These are phyloP conservation scores for Ammodytes marinus DNA, from an alignment of 2,113 vertebrate species.

Conservation along the genomic window DNA sequence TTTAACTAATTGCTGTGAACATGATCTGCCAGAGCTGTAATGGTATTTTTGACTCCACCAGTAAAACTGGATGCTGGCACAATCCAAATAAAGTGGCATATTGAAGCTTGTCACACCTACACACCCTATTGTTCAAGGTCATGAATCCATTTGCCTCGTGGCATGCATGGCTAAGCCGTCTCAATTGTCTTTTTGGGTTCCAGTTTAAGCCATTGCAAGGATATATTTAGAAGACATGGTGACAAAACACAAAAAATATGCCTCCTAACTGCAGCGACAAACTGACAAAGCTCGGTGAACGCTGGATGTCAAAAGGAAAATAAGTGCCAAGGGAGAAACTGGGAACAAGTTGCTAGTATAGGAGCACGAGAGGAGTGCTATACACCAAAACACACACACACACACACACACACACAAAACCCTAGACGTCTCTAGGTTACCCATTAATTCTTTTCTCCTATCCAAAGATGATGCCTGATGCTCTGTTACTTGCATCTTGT, in stretches of 20 bases:
- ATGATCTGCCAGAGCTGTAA: background rate
- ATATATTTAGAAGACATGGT: constrained; percentile 8
- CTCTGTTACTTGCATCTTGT: constrained; percentile 46
- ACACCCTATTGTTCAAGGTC: constrained; percentile 23
- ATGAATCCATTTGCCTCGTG: background rate
- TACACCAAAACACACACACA: background rate
- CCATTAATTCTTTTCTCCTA: constrained; percentile 45
- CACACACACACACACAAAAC: background rate
- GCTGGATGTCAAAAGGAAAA: background rate
- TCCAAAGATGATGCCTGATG: constrained; percentile 61
- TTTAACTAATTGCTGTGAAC: background rate
- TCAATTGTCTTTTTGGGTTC: background rate
- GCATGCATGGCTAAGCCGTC: background rate
- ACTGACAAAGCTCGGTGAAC: constrained; percentile 20
- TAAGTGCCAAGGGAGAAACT: constrained; percentile 10
- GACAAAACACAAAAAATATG: constrained; percentile 12
- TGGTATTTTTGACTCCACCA: background rate
- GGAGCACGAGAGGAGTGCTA: background rate
- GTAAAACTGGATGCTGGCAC: background rate
- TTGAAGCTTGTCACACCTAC: constrained; percentile 1
- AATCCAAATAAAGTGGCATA: constrained; percentile 6
- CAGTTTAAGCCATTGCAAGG: background rate
- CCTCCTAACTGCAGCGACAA: constrained; percentile 15
- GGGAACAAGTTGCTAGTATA: constrained; percentile 3
- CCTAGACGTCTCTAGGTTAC: constrained; percentile 43